Conservation (phyloP, 2,797 vertebrate genomes). For the Tragopan temminckii region DNA sequence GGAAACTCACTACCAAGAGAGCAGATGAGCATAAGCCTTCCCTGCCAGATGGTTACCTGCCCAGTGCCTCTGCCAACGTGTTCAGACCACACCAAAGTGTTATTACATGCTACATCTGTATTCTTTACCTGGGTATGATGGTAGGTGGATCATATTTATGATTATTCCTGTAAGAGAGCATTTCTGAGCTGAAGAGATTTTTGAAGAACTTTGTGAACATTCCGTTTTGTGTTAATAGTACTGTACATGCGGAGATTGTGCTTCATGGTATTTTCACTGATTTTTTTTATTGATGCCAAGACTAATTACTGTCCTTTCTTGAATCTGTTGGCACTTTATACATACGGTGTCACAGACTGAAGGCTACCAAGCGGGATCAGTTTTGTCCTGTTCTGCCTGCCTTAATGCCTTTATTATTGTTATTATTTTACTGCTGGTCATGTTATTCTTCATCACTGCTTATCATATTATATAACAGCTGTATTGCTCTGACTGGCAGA, state of each 20-base stretch:
- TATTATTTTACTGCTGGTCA: not conserved
- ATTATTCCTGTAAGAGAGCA: not conserved
- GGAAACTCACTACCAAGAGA: not conserved
- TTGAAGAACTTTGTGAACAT: not conserved
- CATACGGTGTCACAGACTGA: not conserved
- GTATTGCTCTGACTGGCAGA: not conserved
- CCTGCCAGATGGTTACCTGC: not conserved
- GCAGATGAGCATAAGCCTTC: not conserved
- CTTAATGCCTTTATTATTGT: not conserved
- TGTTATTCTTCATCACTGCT: not conserved
- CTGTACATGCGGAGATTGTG: not conserved
- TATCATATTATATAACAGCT: not conserved
- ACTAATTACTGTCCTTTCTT: not conserved
- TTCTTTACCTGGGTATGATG: not conserved
- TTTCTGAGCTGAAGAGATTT: not conserved
- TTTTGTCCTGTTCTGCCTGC: not conserved
- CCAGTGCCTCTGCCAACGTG: not conserved
- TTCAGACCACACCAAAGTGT: not conserved
- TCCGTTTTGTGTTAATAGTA: not conserved
- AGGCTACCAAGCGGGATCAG: not conserved
- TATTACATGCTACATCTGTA: fast-evolving
- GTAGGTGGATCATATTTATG: not conserved
- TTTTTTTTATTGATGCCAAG: not conserved
- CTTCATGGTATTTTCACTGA: not conserved
- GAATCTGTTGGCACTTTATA: not conserved